These are phyloP conservation scores for Madoqua kirkii DNA, from an alignment of 2,113 vertebrate genomes.

Conservation along the genomic window DNA sequence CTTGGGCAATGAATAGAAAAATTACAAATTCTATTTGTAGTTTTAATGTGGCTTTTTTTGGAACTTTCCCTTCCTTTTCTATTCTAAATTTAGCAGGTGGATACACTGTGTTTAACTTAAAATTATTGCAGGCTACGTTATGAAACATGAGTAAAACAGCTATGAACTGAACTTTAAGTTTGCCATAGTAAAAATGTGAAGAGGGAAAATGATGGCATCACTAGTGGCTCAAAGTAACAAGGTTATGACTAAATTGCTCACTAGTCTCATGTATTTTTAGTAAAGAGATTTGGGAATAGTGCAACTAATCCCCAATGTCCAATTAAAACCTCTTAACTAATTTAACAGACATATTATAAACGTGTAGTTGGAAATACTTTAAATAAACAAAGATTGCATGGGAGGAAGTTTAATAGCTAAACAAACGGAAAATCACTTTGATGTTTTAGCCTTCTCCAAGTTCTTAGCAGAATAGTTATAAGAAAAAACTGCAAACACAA, in stretches of 20 bases:
- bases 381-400: constrained; percentile 76
- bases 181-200: constrained; percentile 64
- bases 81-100: constrained; percentile 70
- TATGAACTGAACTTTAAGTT: constrained; percentile 62
- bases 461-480: constrained; percentile 71
- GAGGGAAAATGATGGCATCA: constrained; percentile 47
- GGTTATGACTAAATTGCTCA: constrained; percentile 76
- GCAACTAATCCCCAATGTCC: constrained; percentile 74
- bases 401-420: constrained; percentile 71
- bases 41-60: constrained; percentile 56
- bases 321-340: constrained; percentile 82
- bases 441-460: constrained; percentile 65
- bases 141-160: constrained; percentile 63
- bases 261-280: constrained; percentile 75
- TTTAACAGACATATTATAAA: constrained; percentile 78
- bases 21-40: constrained; percentile 43
- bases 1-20: constrained; percentile 38
- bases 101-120: constrained; percentile 67
- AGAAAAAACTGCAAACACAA: constrained; percentile 48
- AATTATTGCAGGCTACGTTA: constrained; percentile 56
- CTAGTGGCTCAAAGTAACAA: constrained; percentile 71
- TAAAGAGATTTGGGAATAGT: constrained; percentile 75
- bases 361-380: constrained; percentile 73
- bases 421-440: constrained; percentile 73
- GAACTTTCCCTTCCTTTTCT: not conserved